Percentiles rank a stretch among this genome's conserved stretches.
These are phyloP conservation scores for Micromys minutus DNA, from an alignment of 2,113 vertebrate species.

Conservation along the genomic window DNA sequence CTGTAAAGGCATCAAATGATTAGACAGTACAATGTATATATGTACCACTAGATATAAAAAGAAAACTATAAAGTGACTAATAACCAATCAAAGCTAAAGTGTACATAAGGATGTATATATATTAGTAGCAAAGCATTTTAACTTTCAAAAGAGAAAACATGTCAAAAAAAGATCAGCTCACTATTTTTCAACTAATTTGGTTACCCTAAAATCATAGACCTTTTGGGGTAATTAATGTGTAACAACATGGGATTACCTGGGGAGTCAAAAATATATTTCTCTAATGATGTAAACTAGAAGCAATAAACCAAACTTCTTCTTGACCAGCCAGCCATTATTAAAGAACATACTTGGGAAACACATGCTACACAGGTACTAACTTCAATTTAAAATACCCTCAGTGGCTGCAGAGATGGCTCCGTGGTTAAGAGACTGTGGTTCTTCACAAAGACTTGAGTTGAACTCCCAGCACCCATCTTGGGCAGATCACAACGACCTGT, in stretches of 20 bases:
- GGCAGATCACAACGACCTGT: too few relatives aligned
- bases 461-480: not conserved
- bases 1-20: slow-evolving; percentile 11
- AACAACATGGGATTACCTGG: not conserved
- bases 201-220: not conserved
- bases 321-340: slow-evolving; percentile 22
- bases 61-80: slow-evolving; percentile 50
- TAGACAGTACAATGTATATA: not conserved
- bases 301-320: slow-evolving; percentile 11
- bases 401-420: too few relatives aligned
- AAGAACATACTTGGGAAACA: not conserved
- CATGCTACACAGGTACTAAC: slow-evolving; percentile 26
- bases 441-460: not conserved
- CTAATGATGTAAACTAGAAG: slow-evolving; percentile 55
- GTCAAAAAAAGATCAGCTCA: not conserved
- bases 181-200: not conserved
- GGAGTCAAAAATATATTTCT: slow-evolving; percentile 38
- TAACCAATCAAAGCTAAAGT: not conserved
- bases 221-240: not conserved
- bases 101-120: not conserved
- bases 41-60: not conserved
- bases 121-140: not conserved
- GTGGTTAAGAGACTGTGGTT: too few relatives aligned
- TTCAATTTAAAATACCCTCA: slow-evolving; percentile 53
- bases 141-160: slow-evolving; percentile 39